Evolutionary conservation across 2,888 invertebrate species (phyloP), one percentile per base, ranked within the genome.

Genomic region (Ceriagrion tenellum): DNA sequence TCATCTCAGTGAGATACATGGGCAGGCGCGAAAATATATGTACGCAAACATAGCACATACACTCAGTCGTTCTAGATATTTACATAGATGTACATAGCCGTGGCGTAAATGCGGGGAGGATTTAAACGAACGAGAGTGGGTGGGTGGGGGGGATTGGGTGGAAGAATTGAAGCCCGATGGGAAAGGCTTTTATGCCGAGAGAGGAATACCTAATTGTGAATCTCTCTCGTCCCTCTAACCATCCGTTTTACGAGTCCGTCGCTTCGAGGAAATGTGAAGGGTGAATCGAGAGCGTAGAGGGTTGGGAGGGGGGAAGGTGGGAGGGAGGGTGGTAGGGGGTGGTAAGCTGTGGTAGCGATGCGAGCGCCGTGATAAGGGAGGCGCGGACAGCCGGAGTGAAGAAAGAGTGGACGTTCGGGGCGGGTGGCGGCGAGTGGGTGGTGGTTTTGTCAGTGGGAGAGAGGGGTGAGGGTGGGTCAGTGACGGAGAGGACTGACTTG

Each of bases 121-220:
- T 23, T 35, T 23, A 81, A 1, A 81, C n/a, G n/a, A n/a, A n/a
- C n/a, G n/a, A n/a, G n/a, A n/a, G n/a, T n/a, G n/a, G n/a, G n/a
- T n/a, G n/a, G n/a, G 16, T 18, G 35, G 47, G 35, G 12, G 81
- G 30, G 81, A 74, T 12, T 13, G 30, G 30, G n/a, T 16, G 30
- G 26, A 69, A 30, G 81, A 81, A 35, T 35, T 26, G 81, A n/a
- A 26, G 35, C 6, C 2, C 47, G 47, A 47, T 26, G 69, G 20
- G 69, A n/a, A n/a, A 69, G n/a, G 69, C 69, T n/a, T 69, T 69
- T 69, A 69, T 69, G 69, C n/a, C 13, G 69, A 26, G 69, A 69
- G n/a, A 69, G 69, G 69, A 69, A 69, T 69, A n/a, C 69, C 69
- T 69, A 81, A 81, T 81, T 81, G 81, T 35, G 81, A 81, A 81